Evolutionary conservation across 2,113 vertebrate species (phyloP), one percentile per base, ranked within the genome.

Genomic region (Chaetops frenatus): DNA sequence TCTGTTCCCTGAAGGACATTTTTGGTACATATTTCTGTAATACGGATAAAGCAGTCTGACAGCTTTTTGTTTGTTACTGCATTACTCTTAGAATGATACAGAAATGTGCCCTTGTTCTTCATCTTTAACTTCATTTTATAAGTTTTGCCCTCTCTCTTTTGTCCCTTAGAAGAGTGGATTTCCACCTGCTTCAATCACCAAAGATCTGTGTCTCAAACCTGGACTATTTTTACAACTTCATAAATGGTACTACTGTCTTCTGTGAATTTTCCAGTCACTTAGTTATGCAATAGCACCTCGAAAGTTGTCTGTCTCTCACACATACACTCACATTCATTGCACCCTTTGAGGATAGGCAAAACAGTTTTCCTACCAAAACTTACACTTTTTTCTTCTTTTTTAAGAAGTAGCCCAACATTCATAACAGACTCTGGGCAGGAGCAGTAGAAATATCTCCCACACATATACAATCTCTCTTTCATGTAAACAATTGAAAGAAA

Each of bases 261-360:
- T 56, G 16, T 64, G 77, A 86, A 78, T 22, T 83, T 64, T 24
- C n/a, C 70, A 51, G 51, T 44, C 31, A 33, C 29, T 73, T 17
- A 12, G 5, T 67, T 60, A 69, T 1, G 3, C 2, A 2, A 67
- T 12, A 47, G 28, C 47, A 58, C 16, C 27, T 36, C 3, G 0
- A 67, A 44, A 72, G 24, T 31, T 45, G 6, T 58, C 58, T 76
- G 27, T 50, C 42, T 35, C 54, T 80, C 83, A 87, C 13, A 27
- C 36, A 17, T 58, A 35, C 19, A 9, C 19, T 66, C 31, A 17
- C 42, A 45, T 47, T 57, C 28, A 57, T 23, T 61, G 51, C 42
- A 81, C 36, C 25, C 13, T n/a, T 36, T 57, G 13, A 92, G 77
- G 35, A 61, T 1, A 12, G 18, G 28, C 33, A 81, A 69, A 73